Percentiles rank a stretch among this genome's conserved stretches.
These are phyloP conservation scores for Mus caroli DNA, from an alignment of 2,797 vertebrate genomes.

Conservation along the genomic window DNA sequence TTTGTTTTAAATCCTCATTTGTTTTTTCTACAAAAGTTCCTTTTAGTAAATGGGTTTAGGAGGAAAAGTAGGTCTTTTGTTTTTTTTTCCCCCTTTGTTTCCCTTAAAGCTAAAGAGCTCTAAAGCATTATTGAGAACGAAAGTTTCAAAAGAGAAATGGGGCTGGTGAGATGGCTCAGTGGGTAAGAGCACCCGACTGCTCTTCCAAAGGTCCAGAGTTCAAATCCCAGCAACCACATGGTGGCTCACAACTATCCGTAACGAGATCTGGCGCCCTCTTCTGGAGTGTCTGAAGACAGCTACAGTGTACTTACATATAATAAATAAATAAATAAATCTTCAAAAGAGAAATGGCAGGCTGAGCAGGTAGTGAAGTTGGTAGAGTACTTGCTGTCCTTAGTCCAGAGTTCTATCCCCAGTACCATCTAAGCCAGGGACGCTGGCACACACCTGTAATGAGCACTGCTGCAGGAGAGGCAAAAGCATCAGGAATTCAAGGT, in stretches of 20 bases:
- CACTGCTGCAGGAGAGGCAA: not conserved
- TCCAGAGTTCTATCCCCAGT: not conserved
- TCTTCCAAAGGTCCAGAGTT: too few species aligned
- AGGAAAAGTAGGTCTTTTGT: not conserved
- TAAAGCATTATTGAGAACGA: slow-evolving; percentile 18
- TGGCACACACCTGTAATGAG: not conserved
- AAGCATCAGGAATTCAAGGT: not conserved
- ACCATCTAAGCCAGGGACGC: not conserved
- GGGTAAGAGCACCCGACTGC: too few species aligned
- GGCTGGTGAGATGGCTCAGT: too few species aligned
- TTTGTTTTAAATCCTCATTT: slow-evolving; percentile 69
- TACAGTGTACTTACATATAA: too few species aligned
- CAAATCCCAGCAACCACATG: too few species aligned
- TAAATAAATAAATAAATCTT: too few species aligned
- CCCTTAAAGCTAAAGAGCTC: slow-evolving; percentile 42
- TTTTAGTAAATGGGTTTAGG: slow-evolving; percentile 57
- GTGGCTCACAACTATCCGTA: too few species aligned
- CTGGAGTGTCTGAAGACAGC: too few species aligned
- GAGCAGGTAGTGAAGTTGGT: not conserved
- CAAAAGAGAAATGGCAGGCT: not conserved
- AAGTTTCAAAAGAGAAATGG: slow-evolving; percentile 29
- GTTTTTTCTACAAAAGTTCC: slow-evolving; percentile 56
- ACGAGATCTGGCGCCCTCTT: too few species aligned
- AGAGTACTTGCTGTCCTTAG: not conserved
- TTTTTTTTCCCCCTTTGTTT: not conserved